Evolutionary conservation across 2,888 invertebrate species (phyloP).

Genomic region (Syrphus vitripennis): DNA sequence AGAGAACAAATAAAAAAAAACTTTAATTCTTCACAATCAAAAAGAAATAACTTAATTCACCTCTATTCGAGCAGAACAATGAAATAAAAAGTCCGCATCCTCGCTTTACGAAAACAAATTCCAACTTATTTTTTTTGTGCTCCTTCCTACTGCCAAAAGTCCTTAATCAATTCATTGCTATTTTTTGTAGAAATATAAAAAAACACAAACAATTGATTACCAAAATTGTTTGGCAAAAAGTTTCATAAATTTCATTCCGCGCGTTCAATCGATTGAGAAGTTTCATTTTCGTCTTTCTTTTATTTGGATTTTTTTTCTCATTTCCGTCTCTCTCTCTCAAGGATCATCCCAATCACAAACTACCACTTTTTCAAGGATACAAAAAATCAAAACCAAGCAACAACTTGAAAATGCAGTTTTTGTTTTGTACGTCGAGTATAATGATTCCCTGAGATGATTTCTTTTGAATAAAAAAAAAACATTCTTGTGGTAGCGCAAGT

Average conservation of each 20-base stretch:
- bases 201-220: conserved; percentile 54
- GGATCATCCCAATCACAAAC: background rate
- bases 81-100: conserved; percentile 28
- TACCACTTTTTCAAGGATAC: background rate
- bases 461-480: conserved; percentile 21
- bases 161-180: conserved; percentile 60
- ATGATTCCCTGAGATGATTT: conserved; percentile 36
- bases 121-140: conserved; percentile 3
- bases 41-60: conserved; percentile 37
- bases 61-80: conserved; percentile 32
- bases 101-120: conserved; percentile 46
- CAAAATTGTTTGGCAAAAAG: conserved; percentile 38
- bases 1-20: background rate
- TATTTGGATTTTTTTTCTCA: background rate
- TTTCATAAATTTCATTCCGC: background rate
- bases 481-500: background rate
- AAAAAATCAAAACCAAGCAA: background rate
- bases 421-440: background rate
- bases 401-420: conserved; percentile 10
- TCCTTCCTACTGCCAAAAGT: background rate
- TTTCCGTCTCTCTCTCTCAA: conserved; percentile 15
- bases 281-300: background rate
- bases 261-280: conserved; percentile 6
- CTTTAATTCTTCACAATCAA: background rate
- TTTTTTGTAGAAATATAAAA: conserved; percentile 3